phyloP scores from a whole-genome alignment of 2,888 invertebrate species.

The Spialia ferax region DNA sequence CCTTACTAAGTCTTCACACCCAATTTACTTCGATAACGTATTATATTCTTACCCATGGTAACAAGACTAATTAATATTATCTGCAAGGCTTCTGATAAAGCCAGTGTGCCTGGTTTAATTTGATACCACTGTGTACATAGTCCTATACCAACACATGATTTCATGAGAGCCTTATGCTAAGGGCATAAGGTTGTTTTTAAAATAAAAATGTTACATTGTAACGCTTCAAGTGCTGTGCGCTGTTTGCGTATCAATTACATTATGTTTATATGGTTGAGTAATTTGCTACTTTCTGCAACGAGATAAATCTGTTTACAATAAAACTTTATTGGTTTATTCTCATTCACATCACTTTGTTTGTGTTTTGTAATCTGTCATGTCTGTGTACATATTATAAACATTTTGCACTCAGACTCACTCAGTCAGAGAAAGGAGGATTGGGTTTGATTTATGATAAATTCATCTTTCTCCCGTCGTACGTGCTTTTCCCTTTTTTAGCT shows the following conservation, averaged over 20 bases:
- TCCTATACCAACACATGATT: neutral
- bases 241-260: conserved; percentile 22
- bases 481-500: too few species aligned
- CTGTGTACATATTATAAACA: neutral
- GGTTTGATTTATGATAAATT: too few species aligned
- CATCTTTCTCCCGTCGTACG: too few species aligned
- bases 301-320: conserved; percentile 29
- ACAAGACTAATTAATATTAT: conserved; percentile 26
- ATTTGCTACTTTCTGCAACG: conserved; percentile 27
- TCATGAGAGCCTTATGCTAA: neutral
- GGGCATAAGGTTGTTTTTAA: conserved; percentile 12
- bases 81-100: conserved; percentile 33
- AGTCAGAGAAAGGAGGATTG: too few species aligned
- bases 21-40: neutral
- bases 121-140: conserved; percentile 13
- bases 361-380: neutral
- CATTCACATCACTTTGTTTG: conserved; percentile 11
- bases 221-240: neutral
- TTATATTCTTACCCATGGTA: conserved; percentile 7
- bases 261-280: conserved; percentile 23
- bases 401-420: too few species aligned
- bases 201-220: neutral
- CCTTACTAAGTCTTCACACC: neutral
- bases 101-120: conserved; percentile 25
- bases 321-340: conserved; percentile 8